phyloP scores from a whole-genome alignment of 2,113 vertebrate species.

The Phylloscopus whistleri region DNA sequence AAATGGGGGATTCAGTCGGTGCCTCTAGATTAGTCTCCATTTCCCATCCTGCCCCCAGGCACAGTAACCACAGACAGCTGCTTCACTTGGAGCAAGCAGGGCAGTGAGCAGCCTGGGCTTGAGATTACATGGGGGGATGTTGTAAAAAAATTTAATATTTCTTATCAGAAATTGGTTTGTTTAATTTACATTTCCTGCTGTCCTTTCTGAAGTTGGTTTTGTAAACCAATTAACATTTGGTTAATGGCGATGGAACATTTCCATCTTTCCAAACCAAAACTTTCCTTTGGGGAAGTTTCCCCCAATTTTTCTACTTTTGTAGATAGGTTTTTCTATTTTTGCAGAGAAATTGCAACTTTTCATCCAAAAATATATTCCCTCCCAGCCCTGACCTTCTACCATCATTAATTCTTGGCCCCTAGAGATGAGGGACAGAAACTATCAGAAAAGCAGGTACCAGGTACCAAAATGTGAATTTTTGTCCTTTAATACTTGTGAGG shows the following conservation, averaged over 20 bases:
- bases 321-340: neutral
- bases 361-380: neutral
- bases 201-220: neutral
- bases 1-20: neutral
- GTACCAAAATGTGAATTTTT: neutral
- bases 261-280: neutral
- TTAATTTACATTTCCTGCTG: neutral
- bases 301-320: neutral
- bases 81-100: neutral
- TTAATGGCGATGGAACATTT: too few species aligned
- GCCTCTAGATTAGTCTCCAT: accelerated
- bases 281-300: neutral
- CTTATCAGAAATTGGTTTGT: neutral
- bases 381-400: neutral
- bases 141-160: neutral
- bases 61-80: neutral
- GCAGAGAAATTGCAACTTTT: neutral
- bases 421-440: neutral
- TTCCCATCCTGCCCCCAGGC: neutral
- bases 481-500: neutral
- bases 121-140: neutral
- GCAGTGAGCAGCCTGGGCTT: neutral
- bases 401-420: neutral
- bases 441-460: neutral
- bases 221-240: too few species aligned